Conservation (phyloP, 2,113 vertebrate genomes). For the Sapajus apella region DNA sequence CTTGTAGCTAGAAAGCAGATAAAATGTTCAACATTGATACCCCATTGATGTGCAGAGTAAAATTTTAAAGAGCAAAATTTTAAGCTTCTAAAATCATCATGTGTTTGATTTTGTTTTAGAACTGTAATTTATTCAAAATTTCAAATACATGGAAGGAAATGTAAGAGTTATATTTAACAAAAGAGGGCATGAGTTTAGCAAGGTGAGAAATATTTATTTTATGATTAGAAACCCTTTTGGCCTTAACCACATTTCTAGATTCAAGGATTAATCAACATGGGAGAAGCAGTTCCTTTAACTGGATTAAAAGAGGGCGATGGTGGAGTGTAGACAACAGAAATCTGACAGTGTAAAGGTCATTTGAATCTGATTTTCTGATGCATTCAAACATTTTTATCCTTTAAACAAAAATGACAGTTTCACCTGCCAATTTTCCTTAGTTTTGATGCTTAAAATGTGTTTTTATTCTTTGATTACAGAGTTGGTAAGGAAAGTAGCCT, state of each 20-base stretch:
- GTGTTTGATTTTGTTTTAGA: background rate
- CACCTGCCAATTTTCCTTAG: background rate
- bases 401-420: background rate
- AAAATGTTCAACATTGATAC: background rate
- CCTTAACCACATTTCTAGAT: background rate
- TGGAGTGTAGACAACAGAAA: background rate
- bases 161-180: background rate
- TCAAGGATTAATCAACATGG: background rate
- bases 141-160: background rate
- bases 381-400: background rate
- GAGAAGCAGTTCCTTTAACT: background rate
- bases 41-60: background rate
- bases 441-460: background rate
- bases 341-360: background rate
- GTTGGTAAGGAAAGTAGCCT: background rate
- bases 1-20: background rate
- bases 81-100: background rate
- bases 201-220: background rate
- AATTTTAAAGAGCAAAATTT: background rate
- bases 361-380: background rate
- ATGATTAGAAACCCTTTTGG: background rate
- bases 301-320: background rate
- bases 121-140: background rate
- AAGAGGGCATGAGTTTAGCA: background rate
- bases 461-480: background rate